Base-by-base conservation (phyloP, 2,888 invertebrate genomes). In the Agriopis leucophaearia region DNA sequence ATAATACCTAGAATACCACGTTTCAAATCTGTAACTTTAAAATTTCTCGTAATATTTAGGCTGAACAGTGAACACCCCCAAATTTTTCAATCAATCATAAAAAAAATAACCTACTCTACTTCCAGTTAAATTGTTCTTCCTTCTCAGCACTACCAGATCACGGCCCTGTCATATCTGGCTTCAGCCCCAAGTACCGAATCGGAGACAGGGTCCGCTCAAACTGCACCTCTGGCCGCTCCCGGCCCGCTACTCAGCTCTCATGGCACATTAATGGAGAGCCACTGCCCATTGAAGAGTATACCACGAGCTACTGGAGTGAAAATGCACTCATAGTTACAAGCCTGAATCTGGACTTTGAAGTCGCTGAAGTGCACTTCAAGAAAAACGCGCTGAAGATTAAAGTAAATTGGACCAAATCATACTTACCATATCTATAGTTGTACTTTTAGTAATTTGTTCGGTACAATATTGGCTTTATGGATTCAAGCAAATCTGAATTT, bases 181-280 rank as follows among this genome's bases (percentile, higher is more conserved):
- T 96, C 59, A 95, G 95, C 75, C 95, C 96, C 27, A 95, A 96
- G 69, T 97, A 97, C 91, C 96, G 96, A 85, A 94, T 96, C 65
- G 96, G 96, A 44, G 97, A 97, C 82, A 95, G 94, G 61, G 96
- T 97, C 58, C 94, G 95, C 72, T 96, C 96, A 74, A 97, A 96
- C 89, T 97, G 97, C 91, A 96, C 96, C 27, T 97, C 97, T 58
- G 96, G 96, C 27, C 94, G 95, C 75, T 97, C 97, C 50, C 96
- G 96, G 80, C 97, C 97, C 8, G 96, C 96, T 7, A 96, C 96
- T 70, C 95, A 95, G 79, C 95, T 97, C 71, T 95, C 95, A 75
- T 97, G 97, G 97, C 96, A 96, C 94, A 96, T 97, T 88, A 97
- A 97, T 88, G 97, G 96, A 52, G 96, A 97, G 80, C 96, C 95